These are phyloP conservation scores for Aphidius ervi DNA, from an alignment of 1,140 invertebrate species.

Conservation along the genomic window DNA sequence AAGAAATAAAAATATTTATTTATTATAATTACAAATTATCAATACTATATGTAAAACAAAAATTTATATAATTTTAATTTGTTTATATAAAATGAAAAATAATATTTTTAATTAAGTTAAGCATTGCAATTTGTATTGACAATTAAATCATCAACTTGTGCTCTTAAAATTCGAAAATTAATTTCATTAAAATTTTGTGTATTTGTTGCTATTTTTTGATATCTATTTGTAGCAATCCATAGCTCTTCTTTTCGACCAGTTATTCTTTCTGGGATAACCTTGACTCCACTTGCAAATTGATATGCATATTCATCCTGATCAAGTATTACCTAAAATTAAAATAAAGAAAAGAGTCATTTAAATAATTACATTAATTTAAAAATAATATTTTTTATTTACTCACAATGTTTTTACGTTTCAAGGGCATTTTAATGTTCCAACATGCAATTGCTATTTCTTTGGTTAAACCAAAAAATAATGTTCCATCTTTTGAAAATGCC, in stretches of 20 bases:
- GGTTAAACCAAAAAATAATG: conserved; percentile 41
- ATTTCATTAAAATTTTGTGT: conserved; percentile 32
- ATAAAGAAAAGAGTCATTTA: background rate
- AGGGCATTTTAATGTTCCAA: conserved; percentile 34
- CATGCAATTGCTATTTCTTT: conserved; percentile 40
- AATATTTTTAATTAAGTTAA: background rate
- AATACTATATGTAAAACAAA: too few species aligned
- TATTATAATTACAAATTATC: too few species aligned
- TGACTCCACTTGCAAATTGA: conserved; percentile 65
- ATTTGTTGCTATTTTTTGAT: conserved; percentile 29
- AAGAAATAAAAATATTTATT: too few species aligned
- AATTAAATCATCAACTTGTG: conserved; percentile 31
- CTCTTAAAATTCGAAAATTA: conserved; percentile 37
- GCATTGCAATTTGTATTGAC: conserved; percentile 40
- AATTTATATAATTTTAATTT: too few species aligned
- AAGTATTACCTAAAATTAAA: conserved; percentile 42
- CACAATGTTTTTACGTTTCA: conserved; percentile 25
- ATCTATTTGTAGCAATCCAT: conserved; percentile 60
- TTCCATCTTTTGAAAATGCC: conserved; percentile 37
- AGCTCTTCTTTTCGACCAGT: conserved; percentile 58
- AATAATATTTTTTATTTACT: conserved; percentile 2
- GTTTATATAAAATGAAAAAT: too few species aligned
- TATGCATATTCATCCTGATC: conserved; percentile 51
- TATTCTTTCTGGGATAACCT: conserved; percentile 52
- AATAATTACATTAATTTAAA: background rate